These are phyloP conservation scores for Vulpes vulpes DNA, from an alignment of 2,113 vertebrate species.

Conservation along the genomic window DNA sequence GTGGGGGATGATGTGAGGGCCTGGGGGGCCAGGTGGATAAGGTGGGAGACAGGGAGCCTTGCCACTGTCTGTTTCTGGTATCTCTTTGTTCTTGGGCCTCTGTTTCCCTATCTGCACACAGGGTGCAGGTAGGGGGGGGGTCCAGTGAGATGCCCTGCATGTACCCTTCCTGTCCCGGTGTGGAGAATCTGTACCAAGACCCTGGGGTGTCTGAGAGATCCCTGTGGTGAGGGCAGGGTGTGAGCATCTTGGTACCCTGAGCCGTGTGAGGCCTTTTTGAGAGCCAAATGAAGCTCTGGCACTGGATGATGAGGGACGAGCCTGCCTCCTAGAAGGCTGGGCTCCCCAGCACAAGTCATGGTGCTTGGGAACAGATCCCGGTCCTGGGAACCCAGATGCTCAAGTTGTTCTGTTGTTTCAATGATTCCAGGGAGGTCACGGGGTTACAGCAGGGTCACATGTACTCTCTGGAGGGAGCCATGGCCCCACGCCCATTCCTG, in stretches of 20 bases:
- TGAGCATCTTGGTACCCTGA: background rate
- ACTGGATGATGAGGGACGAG: background rate
- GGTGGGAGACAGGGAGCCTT: background rate
- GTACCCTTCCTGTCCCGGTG: background rate
- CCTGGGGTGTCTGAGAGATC: background rate
- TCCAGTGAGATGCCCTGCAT: background rate
- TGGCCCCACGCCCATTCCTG: fast-evolving
- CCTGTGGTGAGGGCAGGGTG: too few species aligned
- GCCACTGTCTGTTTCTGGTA: background rate
- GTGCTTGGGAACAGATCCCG: background rate
- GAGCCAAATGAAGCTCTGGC: background rate
- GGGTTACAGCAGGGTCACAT: background rate
- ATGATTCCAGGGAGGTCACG: background rate
- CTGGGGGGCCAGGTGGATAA: background rate
- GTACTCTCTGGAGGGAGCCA: background rate
- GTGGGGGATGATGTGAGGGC: background rate
- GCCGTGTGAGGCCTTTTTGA: background rate
- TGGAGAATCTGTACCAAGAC: background rate
- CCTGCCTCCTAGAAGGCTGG: background rate
- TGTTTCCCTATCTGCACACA: background rate
- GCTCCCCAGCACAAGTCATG: background rate
- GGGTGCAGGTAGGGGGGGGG: too few species aligned
- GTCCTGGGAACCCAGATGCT: background rate
- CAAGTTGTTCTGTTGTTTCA: background rate
- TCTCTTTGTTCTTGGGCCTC: background rate